phyloP scores from a whole-genome alignment of 2,113 vertebrate genomes.

The Zapornia atra region DNA sequence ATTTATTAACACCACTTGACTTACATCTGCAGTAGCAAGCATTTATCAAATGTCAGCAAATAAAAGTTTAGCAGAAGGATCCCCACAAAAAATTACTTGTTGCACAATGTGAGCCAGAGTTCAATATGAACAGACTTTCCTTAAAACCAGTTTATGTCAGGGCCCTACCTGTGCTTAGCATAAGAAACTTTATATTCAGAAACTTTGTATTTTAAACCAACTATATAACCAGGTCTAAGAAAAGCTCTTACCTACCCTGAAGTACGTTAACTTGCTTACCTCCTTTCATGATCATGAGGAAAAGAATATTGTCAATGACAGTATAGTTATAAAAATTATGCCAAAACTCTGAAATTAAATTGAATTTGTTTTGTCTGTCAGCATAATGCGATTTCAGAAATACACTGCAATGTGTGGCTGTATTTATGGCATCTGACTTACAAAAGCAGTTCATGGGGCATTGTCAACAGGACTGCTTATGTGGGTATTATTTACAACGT shows the following conservation, averaged over 20 bases:
- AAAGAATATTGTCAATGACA: neutral
- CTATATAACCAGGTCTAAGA: neutral
- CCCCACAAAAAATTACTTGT: neutral
- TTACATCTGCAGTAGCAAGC: slow-evolving; percentile 46
- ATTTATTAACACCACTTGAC: slow-evolving; percentile 55
- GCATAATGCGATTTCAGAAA: neutral
- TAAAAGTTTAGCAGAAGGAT: neutral
- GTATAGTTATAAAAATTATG: neutral
- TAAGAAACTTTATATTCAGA: neutral
- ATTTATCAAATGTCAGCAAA: slow-evolving; percentile 58
- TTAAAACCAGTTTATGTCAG: neutral
- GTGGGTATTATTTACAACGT: neutral
- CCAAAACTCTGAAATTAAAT: neutral
- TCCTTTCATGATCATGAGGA: neutral
- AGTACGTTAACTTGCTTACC: neutral
- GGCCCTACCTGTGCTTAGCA: neutral
- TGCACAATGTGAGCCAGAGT: neutral
- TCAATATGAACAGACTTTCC: neutral
- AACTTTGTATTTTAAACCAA: accelerated
- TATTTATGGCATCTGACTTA: neutral
- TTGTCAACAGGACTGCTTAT: neutral
- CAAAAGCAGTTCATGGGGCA: neutral
- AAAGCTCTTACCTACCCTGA: neutral
- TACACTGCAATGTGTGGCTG: neutral
- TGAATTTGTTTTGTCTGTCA: neutral